Evolutionary conservation across 1,140 invertebrate species (phyloP).

Genomic region (Chironomus tepperi): DNA sequence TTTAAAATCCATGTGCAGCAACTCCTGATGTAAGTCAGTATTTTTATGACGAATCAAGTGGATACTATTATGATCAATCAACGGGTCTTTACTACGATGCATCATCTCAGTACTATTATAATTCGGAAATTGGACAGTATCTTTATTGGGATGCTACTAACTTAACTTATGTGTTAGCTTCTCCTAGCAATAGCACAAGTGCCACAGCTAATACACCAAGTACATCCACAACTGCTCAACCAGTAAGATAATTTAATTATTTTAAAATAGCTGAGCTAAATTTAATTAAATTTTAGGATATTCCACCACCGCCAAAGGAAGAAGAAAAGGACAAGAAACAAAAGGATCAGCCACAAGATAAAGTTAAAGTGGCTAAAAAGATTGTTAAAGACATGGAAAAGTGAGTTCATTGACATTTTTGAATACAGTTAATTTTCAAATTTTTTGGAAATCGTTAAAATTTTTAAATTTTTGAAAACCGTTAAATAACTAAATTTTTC

Average conservation of each 20-base stretch:
- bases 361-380: conserved; percentile 95
- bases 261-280: too few species aligned
- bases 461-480: background rate
- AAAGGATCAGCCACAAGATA: conserved; percentile 66
- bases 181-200: conserved; percentile 39
- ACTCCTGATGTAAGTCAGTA: conserved; percentile 85
- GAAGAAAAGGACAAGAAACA: conserved; percentile 42
- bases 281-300: too few species aligned
- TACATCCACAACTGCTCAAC: conserved; percentile 30
- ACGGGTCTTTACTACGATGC: conserved; percentile 95
- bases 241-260: background rate
- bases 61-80: conserved; percentile 91
- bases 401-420: background rate
- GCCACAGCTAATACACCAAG: conserved; percentile 31
- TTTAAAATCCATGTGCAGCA: conserved; percentile 42
- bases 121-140: conserved; percentile 81
- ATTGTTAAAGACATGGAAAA: conserved; percentile 94
- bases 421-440: background rate
- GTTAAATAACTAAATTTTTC: background rate
- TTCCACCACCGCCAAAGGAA: conserved; percentile 33
- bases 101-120: conserved; percentile 89
- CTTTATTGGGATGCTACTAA: conserved; percentile 88
- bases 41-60: conserved; percentile 89
- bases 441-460: background rate
- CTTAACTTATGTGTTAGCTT: conserved; percentile 70